A percentile compares a stretch with the other conserved stretches of the same genome.
These are phyloP conservation scores for Mesocentrotus franciscanus DNA, from an alignment of 53 echinoderm and acorn worm genomes.

Conservation along the genomic window DNA sequence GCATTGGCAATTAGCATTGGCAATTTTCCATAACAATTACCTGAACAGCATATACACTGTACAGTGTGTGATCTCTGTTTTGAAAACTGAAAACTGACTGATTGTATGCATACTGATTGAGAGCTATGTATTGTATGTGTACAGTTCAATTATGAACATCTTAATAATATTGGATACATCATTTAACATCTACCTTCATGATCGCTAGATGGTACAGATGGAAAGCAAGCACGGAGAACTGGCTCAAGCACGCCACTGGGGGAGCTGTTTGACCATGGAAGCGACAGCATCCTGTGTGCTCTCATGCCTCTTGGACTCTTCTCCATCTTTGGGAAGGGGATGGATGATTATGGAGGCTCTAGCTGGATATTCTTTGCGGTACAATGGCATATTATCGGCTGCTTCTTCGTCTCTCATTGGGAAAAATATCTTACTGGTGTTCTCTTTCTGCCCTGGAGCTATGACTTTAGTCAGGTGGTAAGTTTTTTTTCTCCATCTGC, in stretches of 20 bases:
- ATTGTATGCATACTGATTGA: no score
- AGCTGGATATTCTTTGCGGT: constrained; percentile 78
- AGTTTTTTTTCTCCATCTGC: constrained; percentile 4
- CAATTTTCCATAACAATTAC: background rate
- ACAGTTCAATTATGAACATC: no score
- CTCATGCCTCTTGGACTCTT: constrained; percentile 83
- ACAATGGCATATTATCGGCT: constrained; percentile 75
- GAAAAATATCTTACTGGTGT: constrained; percentile 94
- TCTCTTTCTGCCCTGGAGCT: constrained; percentile 96
- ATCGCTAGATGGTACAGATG: constrained; percentile 91
- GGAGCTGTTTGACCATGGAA: constrained; percentile 97
- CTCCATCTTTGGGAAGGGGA: constrained; percentile 82
- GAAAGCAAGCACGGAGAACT: constrained; percentile 97
- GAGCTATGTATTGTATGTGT: no score
- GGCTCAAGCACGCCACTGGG: constrained; percentile 94
- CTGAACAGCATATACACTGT: background rate
- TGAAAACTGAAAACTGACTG: background rate
- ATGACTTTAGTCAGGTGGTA: constrained; percentile 94
- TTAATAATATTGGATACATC: no score
- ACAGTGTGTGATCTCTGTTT: background rate
- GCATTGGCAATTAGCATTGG: no score
- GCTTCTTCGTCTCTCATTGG: constrained; percentile 93
- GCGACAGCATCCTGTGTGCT: constrained; percentile 85
- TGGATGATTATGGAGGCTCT: constrained; percentile 80
- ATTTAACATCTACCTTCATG: background rate